Evolutionary conservation across 2,113 vertebrate genomes (phyloP).

Genomic region (Etia nguti): DNA sequence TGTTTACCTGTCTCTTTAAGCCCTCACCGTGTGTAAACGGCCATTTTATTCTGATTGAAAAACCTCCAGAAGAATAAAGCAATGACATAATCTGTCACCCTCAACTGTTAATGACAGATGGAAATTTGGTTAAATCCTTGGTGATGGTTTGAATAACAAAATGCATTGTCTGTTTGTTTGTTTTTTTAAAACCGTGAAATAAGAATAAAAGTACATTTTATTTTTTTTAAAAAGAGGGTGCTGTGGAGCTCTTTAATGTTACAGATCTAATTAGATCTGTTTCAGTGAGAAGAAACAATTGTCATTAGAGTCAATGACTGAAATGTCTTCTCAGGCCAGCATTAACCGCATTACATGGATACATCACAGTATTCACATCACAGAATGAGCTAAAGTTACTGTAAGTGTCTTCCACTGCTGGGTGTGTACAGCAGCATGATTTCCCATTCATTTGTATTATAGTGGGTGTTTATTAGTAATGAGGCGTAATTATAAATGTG

Average conservation of each 20-base stretch:
- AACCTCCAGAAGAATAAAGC: not conserved
- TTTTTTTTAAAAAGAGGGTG: not conserved
- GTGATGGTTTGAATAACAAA: not conserved
- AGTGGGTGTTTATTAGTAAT: not conserved
- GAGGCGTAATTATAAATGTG: not conserved
- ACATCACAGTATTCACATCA: not conserved
- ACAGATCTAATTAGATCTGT: not conserved
- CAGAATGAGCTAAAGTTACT: not conserved
- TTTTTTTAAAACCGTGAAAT: not conserved
- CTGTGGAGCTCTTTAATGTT: not conserved
- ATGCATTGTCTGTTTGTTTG: not conserved
- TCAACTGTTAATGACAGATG: not conserved
- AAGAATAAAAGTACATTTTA: not conserved
- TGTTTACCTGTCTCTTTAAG: not conserved
- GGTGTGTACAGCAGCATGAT: not conserved
- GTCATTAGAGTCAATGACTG: not conserved
- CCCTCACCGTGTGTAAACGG: fast-evolving
- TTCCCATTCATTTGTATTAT: not conserved
- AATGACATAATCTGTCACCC: not conserved
- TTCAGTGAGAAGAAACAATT: not conserved
- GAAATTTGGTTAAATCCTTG: not conserved
- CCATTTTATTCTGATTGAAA: not conserved
- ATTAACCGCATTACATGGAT: not conserved
- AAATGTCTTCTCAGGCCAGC: not conserved
- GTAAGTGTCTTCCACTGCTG: not conserved